Conservation (phyloP, 2,888 invertebrate genomes). For the Drosophila kambysellisi region DNA sequence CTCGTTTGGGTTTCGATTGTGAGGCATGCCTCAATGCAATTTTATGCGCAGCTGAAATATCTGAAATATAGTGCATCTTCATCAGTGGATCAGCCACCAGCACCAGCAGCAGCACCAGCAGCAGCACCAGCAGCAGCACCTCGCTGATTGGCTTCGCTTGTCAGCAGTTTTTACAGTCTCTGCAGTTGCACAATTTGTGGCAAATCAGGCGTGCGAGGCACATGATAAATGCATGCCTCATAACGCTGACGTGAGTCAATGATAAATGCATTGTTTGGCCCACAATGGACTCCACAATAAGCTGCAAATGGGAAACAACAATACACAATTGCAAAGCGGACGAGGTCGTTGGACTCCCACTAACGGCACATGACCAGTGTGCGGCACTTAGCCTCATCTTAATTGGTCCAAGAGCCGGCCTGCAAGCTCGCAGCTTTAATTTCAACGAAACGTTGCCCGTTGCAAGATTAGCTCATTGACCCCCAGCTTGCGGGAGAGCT, state of each 20-base stretch:
- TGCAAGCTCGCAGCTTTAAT: constrained; percentile 33
- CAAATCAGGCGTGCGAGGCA: constrained; percentile 47
- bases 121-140: neutral
- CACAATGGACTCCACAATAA: constrained; percentile 8
- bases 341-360: neutral
- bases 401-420: constrained; percentile 50
- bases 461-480: constrained; percentile 38
- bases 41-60: neutral
- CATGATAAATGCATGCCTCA: constrained; percentile 15
- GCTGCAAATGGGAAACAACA: constrained; percentile 19
- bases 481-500: constrained; percentile 6
- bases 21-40: neutral
- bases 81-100: neutral
- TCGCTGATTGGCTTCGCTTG: constrained; percentile 58
- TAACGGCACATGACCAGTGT: neutral
- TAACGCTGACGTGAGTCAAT: constrained; percentile 19
- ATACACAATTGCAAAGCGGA: neutral
- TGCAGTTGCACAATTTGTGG: constrained; percentile 55
- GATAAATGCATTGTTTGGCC: constrained; percentile 29
- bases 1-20: neutral
- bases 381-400: constrained; percentile 40
- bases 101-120: no score
- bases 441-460: constrained; percentile 9
- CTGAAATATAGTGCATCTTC: neutral
- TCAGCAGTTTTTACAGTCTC: constrained; percentile 37